Evolutionary conservation across 2,797 vertebrate genomes (phyloP).

Genomic region (Falco berigora): DNA sequence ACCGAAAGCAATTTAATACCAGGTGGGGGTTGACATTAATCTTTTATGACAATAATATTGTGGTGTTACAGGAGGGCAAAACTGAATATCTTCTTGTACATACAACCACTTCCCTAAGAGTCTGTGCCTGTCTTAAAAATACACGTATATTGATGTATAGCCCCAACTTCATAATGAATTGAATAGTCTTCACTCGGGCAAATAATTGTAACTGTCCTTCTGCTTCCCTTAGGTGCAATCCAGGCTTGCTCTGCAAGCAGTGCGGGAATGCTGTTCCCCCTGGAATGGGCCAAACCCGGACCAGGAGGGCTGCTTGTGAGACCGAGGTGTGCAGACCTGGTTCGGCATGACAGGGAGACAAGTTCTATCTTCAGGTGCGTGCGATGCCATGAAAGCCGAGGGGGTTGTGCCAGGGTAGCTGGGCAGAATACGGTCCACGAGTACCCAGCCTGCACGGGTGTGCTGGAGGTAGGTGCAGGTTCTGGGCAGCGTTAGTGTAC

Average conservation of each 20-base stretch:
- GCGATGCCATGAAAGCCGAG: neutral
- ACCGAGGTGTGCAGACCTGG: neutral
- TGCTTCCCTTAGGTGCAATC: neutral
- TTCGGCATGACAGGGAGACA: neutral
- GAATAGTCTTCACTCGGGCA: neutral
- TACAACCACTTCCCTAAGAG: neutral
- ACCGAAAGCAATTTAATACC: slow-evolving; percentile 47
- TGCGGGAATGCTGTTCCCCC: neutral
- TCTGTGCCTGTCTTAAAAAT: slow-evolving; percentile 31
- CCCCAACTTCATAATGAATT: slow-evolving; percentile 33
- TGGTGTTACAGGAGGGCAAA: slow-evolving; percentile 46
- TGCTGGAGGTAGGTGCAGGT: neutral
- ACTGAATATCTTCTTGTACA: neutral
- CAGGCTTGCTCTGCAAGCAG: neutral
- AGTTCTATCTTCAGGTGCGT: neutral
- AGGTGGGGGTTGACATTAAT: slow-evolving; percentile 58
- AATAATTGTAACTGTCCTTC: neutral
- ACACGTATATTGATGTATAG: neutral
- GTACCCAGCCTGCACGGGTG: neutral
- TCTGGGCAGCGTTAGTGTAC: slow-evolving; percentile 14
- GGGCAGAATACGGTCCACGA: neutral
- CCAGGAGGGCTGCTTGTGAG: neutral
- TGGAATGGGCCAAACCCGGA: neutral
- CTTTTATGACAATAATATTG: slow-evolving; percentile 61
- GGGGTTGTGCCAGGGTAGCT: neutral